Evolutionary conservation across 2,888 invertebrate species (phyloP).

Genomic region (Zootermopsis nevadensis): DNA sequence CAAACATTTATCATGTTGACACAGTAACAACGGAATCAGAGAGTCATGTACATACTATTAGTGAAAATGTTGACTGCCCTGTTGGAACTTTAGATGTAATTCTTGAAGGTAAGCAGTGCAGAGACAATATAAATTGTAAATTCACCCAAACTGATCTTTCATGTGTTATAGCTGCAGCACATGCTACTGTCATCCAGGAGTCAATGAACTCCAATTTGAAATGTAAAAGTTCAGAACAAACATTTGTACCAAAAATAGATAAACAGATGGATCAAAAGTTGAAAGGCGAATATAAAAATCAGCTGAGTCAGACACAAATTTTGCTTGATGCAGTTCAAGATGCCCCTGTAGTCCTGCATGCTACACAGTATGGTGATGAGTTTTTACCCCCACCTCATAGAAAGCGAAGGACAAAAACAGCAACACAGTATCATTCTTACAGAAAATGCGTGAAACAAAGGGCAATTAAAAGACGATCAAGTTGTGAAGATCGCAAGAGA

Average conservation of each 20-base stretch:
- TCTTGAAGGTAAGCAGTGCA: neutral
- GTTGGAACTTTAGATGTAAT: neutral
- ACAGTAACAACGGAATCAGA: too few species aligned
- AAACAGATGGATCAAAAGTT: neutral
- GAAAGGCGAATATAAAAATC: neutral
- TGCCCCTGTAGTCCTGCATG: neutral
- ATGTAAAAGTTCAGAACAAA: neutral
- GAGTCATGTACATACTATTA: too few species aligned
- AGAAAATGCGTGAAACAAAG: neutral
- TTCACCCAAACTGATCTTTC: neutral
- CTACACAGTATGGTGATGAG: neutral
- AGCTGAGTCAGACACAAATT: neutral
- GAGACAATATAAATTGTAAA: neutral
- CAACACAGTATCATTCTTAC: neutral
- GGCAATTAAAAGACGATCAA: conserved; percentile 1
- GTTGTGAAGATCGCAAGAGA: conserved; percentile 15
- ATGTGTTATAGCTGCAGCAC: neutral
- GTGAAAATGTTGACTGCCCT: too few species aligned
- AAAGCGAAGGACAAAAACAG: conserved; percentile 7
- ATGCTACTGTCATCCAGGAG: neutral
- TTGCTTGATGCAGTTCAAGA: too few species aligned
- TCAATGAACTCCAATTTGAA: neutral
- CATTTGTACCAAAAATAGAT: neutral
- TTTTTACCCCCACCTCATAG: conserved; percentile 27
- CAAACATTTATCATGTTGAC: neutral